A percentile compares a stretch with the other conserved stretches of the same genome.
These are phyloP conservation scores for Arremon aurantiirostris DNA, from an alignment of 2,797 vertebrate species.

Conservation along the genomic window DNA sequence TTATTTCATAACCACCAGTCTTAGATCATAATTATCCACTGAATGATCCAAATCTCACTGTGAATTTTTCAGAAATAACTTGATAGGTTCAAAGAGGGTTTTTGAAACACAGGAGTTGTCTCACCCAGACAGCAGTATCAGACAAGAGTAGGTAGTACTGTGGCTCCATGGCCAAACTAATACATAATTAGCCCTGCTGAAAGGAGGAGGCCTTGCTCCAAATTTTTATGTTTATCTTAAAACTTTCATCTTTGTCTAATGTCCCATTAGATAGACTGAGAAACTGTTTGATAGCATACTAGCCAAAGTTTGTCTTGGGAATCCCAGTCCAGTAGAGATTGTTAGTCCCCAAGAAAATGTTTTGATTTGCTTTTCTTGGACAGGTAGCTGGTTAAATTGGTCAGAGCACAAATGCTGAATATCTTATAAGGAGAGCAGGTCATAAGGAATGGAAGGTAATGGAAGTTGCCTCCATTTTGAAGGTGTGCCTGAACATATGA, in stretches of 20 bases:
- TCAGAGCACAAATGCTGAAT: neutral
- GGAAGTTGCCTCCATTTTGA: neutral
- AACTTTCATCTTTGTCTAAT: neutral
- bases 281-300: neutral
- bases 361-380: neutral
- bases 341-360: neutral
- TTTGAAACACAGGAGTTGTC: neutral
- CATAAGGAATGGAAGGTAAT: neutral
- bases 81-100: neutral
- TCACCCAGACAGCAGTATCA: neutral
- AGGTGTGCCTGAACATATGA: neutral
- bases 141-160: neutral
- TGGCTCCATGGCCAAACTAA: neutral
- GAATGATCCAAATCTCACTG: neutral
- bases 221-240: neutral
- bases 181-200: neutral
- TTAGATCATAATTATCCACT: neutral
- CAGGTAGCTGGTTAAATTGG: neutral
- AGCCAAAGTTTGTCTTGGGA: neutral
- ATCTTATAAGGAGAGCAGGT: neutral
- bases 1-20: neutral
- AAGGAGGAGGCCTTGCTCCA: neutral
- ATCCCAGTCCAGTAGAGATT: neutral
- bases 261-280: neutral
- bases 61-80: neutral